Percentiles rank a stretch among this genome's conserved stretches.
phyloP scores from a whole-genome alignment of 1,140 invertebrate genomes.

The Saccostrea echinata region DNA sequence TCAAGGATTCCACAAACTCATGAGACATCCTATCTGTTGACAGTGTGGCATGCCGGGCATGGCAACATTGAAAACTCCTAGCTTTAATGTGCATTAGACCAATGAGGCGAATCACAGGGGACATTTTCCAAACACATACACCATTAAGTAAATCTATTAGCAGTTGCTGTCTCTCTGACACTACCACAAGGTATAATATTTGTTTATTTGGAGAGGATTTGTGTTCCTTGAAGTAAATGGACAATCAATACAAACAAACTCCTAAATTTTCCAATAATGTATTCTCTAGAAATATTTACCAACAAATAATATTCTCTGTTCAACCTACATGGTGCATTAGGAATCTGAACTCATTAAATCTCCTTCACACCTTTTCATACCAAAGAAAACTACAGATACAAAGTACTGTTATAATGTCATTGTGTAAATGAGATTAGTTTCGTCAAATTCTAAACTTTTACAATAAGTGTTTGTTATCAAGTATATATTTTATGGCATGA shows the following conservation, averaged over 20 bases:
- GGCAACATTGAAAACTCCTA: conserved; percentile 19
- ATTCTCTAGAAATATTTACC: neutral
- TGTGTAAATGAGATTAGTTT: conserved; percentile 8
- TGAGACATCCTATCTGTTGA: conserved; percentile 13
- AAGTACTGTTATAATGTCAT: neutral
- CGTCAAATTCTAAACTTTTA: conserved; percentile 17
- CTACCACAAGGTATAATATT: neutral
- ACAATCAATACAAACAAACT: conserved; percentile 19
- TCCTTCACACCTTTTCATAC: conserved; percentile 1
- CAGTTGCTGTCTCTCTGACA: conserved; percentile 7
- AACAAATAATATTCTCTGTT: neutral
- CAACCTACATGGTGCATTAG: neutral
- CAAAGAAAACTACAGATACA: neutral
- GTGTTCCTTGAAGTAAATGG: neutral
- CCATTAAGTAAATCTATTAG: neutral
- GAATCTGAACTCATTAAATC: neutral
- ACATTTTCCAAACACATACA: neutral
- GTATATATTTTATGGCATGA: neutral
- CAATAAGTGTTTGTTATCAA: conserved; percentile 22
- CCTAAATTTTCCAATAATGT: neutral
- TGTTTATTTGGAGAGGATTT: neutral
- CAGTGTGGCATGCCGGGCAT: neutral
- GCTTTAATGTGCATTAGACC: neutral
- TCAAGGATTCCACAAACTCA: neutral
- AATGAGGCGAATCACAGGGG: neutral